phyloP scores from a whole-genome alignment of 2,797 vertebrate genomes.

The Cyclura pinguis region DNA sequence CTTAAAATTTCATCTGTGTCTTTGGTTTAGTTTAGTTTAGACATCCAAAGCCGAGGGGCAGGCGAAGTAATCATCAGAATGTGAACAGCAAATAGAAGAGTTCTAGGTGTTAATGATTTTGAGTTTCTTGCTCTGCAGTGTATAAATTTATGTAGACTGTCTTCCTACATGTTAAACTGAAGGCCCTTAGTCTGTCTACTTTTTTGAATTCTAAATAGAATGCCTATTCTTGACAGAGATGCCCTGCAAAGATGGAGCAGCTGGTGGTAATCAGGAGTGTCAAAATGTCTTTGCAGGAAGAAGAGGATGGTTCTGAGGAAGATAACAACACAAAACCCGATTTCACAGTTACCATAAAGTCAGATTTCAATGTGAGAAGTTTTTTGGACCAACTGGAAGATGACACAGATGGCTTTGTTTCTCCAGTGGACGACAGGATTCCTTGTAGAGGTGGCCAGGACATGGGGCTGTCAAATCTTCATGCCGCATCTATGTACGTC shows the following conservation, averaged over 20 bases:
- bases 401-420: slow-evolving; percentile 92
- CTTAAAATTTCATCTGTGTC: too few species aligned
- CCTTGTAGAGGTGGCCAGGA: slow-evolving; percentile 88
- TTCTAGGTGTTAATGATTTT: too few species aligned
- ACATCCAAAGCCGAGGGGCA: too few species aligned
- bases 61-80: too few species aligned
- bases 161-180: neutral
- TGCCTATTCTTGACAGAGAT: slow-evolving; percentile 50
- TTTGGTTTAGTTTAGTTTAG: too few species aligned
- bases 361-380: slow-evolving; percentile 85
- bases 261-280: slow-evolving; percentile 35
- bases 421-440: slow-evolving; percentile 92
- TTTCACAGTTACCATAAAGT: slow-evolving; percentile 82
- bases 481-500: slow-evolving; percentile 92
- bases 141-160: neutral
- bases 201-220: neutral
- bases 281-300: slow-evolving; percentile 82
- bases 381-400: slow-evolving; percentile 94
- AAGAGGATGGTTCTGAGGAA: slow-evolving; percentile 95
- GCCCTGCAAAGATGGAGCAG: slow-evolving; percentile 43
- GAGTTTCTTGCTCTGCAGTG: too few species aligned
- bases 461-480: slow-evolving; percentile 93
- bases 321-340: slow-evolving; percentile 85
- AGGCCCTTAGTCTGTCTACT: slow-evolving; percentile 46
- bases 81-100: too few species aligned